Conservation (phyloP, 2,113 vertebrate genomes). For the Perca fluviatilis region DNA sequence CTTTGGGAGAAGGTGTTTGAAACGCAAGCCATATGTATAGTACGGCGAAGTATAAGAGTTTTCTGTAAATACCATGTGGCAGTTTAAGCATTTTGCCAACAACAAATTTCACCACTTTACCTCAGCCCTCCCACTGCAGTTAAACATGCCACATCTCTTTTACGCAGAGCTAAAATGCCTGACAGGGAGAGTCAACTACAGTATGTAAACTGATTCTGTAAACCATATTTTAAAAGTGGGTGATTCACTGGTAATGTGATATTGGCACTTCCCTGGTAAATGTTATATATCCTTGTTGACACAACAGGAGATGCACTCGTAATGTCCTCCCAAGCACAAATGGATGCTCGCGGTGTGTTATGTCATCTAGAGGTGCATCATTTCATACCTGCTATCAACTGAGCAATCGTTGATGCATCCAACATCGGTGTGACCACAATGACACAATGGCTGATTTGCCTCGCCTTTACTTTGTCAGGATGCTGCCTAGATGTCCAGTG, state of each 20-base stretch:
- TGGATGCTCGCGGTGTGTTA: conserved; percentile 71
- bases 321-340: conserved; percentile 66
- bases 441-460: conserved; percentile 36
- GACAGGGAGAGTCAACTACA: conserved; percentile 48
- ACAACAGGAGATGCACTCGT: conserved; percentile 73
- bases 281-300: conserved; percentile 73
- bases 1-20: conserved; percentile 78
- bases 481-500: conserved; percentile 31
- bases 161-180: conserved; percentile 41
- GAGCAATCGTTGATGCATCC: conserved; percentile 22
- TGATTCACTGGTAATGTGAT: conserved; percentile 74
- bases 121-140: conserved; percentile 33
- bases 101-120: conserved; percentile 53
- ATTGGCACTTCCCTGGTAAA: conserved; percentile 70
- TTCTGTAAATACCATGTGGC: conserved; percentile 72
- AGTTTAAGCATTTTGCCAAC: conserved; percentile 59
- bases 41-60: conserved; percentile 57
- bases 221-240: conserved; percentile 77
- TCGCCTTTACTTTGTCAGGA: conserved; percentile 52
- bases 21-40: conserved; percentile 77
- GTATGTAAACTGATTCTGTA: conserved; percentile 73
- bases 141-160: conserved; percentile 53
- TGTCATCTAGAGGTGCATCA: conserved; percentile 64
- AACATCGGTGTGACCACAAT: conserved; percentile 16
- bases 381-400: conserved; percentile 49